phyloP scores from a whole-genome alignment of 1,140 invertebrate genomes.

The Drosophila punjabiensis region DNA sequence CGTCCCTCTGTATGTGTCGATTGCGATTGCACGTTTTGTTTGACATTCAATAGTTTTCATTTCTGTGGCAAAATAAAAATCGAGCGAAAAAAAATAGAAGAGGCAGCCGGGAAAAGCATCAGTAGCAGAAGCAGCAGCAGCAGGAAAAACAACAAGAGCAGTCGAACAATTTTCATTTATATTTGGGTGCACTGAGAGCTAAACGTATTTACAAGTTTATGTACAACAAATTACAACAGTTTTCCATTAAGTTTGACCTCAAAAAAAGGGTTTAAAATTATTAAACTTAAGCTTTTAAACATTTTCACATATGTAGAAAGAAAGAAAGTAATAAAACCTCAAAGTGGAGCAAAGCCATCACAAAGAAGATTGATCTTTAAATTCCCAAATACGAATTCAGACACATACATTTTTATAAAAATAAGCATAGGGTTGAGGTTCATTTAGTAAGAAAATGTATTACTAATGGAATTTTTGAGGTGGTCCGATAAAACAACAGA shows the following conservation, averaged over 20 bases:
- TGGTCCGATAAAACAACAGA: neutral
- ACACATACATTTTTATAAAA: too few species aligned
- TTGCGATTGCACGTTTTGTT: slow-evolving; percentile 73
- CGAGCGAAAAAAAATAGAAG: slow-evolving; percentile 17
- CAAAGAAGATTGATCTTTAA: too few species aligned
- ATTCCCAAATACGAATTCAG: too few species aligned
- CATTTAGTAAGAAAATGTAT: too few species aligned
- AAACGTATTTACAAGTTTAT: neutral
- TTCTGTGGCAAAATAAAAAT: slow-evolving; percentile 67
- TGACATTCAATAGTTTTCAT: slow-evolving; percentile 81
- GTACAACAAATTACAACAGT: neutral
- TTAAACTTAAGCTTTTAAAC: too few species aligned
- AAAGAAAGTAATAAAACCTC: too few species aligned
- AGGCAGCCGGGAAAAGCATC: slow-evolving; percentile 1
- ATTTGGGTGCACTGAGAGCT: slow-evolving; percentile 24
- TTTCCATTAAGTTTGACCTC: neutral
- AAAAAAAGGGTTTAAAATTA: too few species aligned
- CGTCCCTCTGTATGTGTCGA: slow-evolving; percentile 43
- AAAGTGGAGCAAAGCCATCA: too few species aligned
- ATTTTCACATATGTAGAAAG: too few species aligned
- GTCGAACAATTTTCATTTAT: slow-evolving; percentile 55
- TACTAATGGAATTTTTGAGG: too few species aligned
- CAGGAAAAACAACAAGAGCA: slow-evolving; percentile 36
- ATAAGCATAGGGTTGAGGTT: too few species aligned
- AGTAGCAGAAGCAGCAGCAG: slow-evolving; percentile 17